Conservation (phyloP, 1,140 invertebrate genomes). For the Camponotus floridanus region DNA sequence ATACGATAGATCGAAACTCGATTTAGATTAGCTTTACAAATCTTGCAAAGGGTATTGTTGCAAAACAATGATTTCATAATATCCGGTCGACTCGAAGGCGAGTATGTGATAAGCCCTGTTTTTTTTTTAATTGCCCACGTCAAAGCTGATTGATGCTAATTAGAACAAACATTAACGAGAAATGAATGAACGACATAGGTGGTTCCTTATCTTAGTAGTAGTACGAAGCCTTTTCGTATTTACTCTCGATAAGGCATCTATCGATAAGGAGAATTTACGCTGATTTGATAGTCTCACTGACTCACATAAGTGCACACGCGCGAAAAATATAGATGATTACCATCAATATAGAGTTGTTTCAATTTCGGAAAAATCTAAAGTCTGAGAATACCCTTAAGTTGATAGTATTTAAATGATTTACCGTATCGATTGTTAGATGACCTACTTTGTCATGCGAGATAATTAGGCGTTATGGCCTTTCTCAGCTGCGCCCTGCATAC, state of each 20-base stretch:
- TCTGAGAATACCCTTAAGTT: neutral
- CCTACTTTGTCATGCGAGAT: neutral
- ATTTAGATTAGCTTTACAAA: conserved; percentile 28
- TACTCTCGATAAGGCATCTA: conserved; percentile 72
- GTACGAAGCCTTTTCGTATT: conserved; percentile 71
- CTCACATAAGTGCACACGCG: conserved; percentile 61
- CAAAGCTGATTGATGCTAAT: conserved; percentile 63
- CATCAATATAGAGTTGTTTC: neutral
- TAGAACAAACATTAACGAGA: conserved; percentile 20
- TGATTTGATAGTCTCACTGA: conserved; percentile 69
- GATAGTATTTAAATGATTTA: conserved; percentile 17
- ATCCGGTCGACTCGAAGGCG: conserved; percentile 46
- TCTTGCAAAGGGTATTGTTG: neutral
- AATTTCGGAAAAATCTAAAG: neutral
- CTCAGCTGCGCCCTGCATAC: neutral
- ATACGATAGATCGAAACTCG: neutral
- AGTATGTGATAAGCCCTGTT: conserved; percentile 35
- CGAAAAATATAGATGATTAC: neutral
- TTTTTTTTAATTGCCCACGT: conserved; percentile 45
- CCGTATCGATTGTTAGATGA: neutral
- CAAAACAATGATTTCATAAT: conserved; percentile 44
- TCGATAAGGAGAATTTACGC: conserved; percentile 69
- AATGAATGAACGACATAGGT: conserved; percentile 70
- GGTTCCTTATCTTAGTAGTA: conserved; percentile 73
- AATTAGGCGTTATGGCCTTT: neutral